phyloP scores from a whole-genome alignment of 2,888 invertebrate species.

The Aquatica leii region DNA sequence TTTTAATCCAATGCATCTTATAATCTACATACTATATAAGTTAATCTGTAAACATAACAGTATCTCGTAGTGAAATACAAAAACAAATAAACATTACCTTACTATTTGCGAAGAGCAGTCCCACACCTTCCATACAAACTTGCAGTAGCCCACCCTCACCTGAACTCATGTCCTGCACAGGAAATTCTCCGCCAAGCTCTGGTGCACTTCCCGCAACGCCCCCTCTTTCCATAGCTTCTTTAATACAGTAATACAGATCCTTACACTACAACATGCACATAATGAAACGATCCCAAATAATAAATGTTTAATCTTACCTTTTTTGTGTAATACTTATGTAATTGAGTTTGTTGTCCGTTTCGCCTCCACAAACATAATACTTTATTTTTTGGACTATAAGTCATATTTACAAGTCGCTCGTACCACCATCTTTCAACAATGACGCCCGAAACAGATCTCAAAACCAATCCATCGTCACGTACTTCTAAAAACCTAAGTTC shows the following conservation, averaged over 20 bases:
- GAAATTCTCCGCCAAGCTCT: conserved; percentile 95
- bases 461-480: conserved; percentile 92
- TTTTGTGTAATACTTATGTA: conserved; percentile 98
- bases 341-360: conserved; percentile 91
- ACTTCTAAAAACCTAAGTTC: conserved; percentile 91
- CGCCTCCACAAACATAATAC: conserved; percentile 97
- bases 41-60: conserved; percentile 28
- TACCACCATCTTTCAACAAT: conserved; percentile 99
- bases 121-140: conserved; percentile 99
- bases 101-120: conserved; percentile 98
- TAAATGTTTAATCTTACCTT: conserved; percentile 72
- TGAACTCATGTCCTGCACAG: conserved; percentile 95
- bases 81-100: conserved; percentile 75
- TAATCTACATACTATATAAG: conserved; percentile 24
- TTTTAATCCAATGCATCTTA: conserved; percentile 19
- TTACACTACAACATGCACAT: conserved; percentile 77
- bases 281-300: conserved; percentile 13
- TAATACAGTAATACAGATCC: conserved; percentile 97
- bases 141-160: conserved; percentile 97
- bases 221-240: conserved; percentile 97
- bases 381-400: conserved; percentile 98
- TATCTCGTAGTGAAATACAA: conserved; percentile 25
- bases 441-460: conserved; percentile 83
- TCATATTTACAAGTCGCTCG: conserved; percentile 98
- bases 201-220: conserved; percentile 73